Base-by-base conservation (phyloP, 2,888 invertebrate species). In the Xanthorhoe designata region DNA sequence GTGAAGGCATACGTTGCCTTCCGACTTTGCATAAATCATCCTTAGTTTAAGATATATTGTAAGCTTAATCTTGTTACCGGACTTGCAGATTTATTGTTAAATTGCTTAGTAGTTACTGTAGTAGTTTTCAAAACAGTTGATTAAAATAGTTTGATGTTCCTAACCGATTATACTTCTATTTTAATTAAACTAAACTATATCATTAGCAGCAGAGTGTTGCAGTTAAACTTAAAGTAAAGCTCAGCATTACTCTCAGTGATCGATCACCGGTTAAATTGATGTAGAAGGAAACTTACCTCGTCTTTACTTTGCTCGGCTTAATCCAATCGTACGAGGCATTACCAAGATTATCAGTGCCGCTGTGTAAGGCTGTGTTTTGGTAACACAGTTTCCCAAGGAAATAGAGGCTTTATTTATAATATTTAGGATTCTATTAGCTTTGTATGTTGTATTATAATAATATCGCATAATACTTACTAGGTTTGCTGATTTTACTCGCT, bases 271-370 rank as follows among this genome's bases (percentile, higher is more conserved):
- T 83, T 79, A 75, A 74, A 73, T 75, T 71, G 70, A 76, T 80
- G 81, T 80, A 73, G 82, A 76, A 75, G 74, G 76, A 78, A 84
- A 83, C 78, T 84, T 82, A 77, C 77, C 76, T 76, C 72, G 76
- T 74, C 77, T 73, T 78, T 80, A 77, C 79, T 77, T 76, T 68
- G 66, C 69, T 73, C 69, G 67, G 72, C 69, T 72, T 75, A 75
- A 76, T 74, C 72, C 71, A 72, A 72, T 72, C 71, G 72, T 69
- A 64, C 69, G 66, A 70, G 69, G 74, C 77, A 73, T 75, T 78
- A 75, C 66, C 56, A 70, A 68, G 72, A 75, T 76, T 76, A 75
- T 75, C 76, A 79, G 73, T 74, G 70, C 64, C 63, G 58, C 38
- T 42, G 38, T 42, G 13, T 1, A 42, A 19, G 50, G 29, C 58